A percentile compares a stretch with the other conserved stretches of the same genome.
Evolutionary conservation across 1,140 invertebrate genomes (phyloP).

Genomic region (Hyles vespertilio): DNA sequence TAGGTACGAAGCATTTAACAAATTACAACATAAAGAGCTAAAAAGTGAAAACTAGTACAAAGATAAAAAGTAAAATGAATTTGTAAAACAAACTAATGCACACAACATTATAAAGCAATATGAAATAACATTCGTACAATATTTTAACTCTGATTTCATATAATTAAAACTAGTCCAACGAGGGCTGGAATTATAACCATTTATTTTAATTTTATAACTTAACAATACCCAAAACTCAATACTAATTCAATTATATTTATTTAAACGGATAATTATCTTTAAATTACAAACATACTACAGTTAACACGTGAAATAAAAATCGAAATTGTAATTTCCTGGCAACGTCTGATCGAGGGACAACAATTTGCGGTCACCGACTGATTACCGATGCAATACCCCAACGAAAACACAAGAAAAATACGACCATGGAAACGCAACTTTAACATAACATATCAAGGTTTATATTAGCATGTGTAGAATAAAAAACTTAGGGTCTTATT

Average conservation of each 20-base stretch:
- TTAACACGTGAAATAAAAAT: constrained; percentile 64
- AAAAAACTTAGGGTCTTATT: constrained; percentile 25
- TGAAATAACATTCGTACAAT: too few species aligned
- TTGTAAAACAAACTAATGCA: too few species aligned
- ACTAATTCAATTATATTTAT: background rate
- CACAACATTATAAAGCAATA: too few species aligned
- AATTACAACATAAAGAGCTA: too few species aligned
- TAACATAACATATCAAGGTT: constrained; percentile 17
- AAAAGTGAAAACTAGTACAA: too few species aligned
- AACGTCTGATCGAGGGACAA: constrained; percentile 68
- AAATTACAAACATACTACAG: constrained; percentile 31
- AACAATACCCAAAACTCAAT: too few species aligned
- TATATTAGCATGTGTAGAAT: constrained; percentile 15
- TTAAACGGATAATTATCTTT: constrained; percentile 13
- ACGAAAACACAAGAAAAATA: constrained; percentile 33
- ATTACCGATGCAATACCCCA: constrained; percentile 58
- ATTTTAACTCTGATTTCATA: too few species aligned
- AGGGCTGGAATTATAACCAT: too few species aligned
- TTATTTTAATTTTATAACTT: too few species aligned
- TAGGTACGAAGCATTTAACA: too few species aligned
- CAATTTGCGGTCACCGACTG: constrained; percentile 71
- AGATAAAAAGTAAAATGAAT: too few species aligned
- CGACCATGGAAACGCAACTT: constrained; percentile 16
- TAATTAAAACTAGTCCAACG: too few species aligned
- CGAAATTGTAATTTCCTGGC: constrained; percentile 72